phyloP scores from a whole-genome alignment of 1,140 invertebrate genomes.

The Drosophila teissieri region DNA sequence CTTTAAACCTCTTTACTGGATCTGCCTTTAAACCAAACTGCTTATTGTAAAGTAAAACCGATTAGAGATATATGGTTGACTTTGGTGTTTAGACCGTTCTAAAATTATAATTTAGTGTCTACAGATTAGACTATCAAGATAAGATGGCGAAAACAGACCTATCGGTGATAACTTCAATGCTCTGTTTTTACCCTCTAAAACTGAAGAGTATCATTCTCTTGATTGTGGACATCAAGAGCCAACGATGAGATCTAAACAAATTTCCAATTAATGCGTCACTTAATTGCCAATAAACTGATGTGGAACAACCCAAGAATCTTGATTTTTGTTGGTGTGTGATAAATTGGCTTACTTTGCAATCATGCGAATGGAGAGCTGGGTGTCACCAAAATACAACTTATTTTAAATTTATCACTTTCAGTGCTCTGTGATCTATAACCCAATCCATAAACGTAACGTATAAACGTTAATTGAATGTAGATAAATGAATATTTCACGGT shows the following conservation, averaged over 20 bases:
- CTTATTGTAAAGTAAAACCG: slow-evolving; percentile 4
- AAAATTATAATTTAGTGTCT: slow-evolving; percentile 15
- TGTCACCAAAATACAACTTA: not conserved
- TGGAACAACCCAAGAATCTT: not conserved
- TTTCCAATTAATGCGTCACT: slow-evolving; percentile 21
- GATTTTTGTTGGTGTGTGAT: not conserved
- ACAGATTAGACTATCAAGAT: slow-evolving; percentile 30
- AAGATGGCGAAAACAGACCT: slow-evolving; percentile 18
- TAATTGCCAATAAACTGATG: slow-evolving; percentile 23
- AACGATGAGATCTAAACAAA: slow-evolving; percentile 8
- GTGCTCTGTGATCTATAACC: not conserved
- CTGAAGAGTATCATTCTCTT: not conserved
- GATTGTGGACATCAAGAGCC: not conserved
- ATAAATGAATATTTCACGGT: slow-evolving; percentile 4
- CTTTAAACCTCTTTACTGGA: not conserved
- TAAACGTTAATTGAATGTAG: not conserved
- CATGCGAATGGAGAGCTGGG: not conserved
- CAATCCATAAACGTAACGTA: not conserved
- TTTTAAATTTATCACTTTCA: not conserved
- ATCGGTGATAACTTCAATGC: slow-evolving; percentile 10
- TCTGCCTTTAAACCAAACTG: not conserved
- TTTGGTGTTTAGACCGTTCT: not conserved
- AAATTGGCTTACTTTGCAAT: not conserved
- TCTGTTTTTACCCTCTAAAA: not conserved
- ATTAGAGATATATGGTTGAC: slow-evolving; percentile 8